Evolutionary conservation across 2,797 vertebrate genomes (phyloP).

Genomic region (Anguilla anguilla): DNA sequence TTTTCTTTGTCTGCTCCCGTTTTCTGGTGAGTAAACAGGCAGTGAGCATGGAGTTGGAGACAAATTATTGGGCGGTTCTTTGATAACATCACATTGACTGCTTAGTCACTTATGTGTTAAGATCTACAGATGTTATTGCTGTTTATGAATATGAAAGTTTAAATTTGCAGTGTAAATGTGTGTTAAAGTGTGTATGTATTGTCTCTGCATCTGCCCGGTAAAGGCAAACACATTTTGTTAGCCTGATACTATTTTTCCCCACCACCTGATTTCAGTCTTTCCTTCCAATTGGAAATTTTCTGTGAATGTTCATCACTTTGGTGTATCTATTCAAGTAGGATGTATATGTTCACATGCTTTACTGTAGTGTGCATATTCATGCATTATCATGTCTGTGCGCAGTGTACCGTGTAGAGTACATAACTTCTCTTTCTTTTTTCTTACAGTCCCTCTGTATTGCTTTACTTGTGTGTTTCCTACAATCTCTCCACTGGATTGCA

Average conservation of each 20-base stretch:
- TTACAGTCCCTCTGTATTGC: slow-evolving; percentile 69
- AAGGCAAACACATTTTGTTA: not conserved
- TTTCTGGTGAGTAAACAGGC: slow-evolving; percentile 59
- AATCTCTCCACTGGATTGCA: slow-evolving; percentile 72
- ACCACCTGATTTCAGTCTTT: not conserved
- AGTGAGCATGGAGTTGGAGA: not conserved
- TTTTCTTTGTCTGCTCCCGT: slow-evolving; percentile 54
- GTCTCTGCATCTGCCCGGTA: not conserved
- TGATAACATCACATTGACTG: not conserved
- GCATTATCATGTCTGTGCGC: slow-evolving; percentile 8
- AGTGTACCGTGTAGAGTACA: not conserved
- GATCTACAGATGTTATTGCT: not conserved
- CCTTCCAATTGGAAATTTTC: not conserved
- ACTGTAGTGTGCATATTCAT: not conserved
- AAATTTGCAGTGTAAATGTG: not conserved
- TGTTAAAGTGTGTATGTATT: not conserved
- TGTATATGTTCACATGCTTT: not conserved
- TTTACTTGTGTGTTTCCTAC: slow-evolving; percentile 78
- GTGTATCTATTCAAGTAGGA: not conserved
- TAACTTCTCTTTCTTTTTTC: slow-evolving; percentile 12
- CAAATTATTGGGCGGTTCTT: not conserved
- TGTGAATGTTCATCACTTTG: not conserved
- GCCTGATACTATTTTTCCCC: not conserved
- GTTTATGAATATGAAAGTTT: not conserved
- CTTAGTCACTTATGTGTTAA: not conserved